These are phyloP conservation scores for Folsomia candida DNA, from an alignment of 2,888 invertebrate species.

Conservation along the genomic window DNA sequence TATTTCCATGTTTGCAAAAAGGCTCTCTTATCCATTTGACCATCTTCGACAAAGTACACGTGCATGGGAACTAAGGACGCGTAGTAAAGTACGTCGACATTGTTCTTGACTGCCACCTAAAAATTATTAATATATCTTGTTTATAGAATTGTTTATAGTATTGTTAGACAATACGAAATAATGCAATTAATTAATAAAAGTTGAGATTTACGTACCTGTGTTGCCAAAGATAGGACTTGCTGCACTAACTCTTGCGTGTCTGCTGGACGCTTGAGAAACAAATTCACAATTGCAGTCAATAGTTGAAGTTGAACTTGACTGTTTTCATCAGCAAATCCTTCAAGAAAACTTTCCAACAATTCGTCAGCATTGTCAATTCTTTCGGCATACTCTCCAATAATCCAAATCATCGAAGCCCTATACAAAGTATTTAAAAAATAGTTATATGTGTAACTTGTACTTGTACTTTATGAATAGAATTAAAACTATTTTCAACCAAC, in stretches of 20 bases:
- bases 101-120: constrained; percentile 95
- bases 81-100: constrained; percentile 97
- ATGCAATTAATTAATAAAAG: too few species aligned
- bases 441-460: not conserved
- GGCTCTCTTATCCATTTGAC: constrained; percentile 93
- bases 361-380: constrained; percentile 99
- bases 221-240: constrained; percentile 62
- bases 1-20: constrained; percentile 99
- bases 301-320: constrained; percentile 95
- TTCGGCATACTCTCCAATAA: constrained; percentile 94
- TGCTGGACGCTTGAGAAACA: constrained; percentile 95
- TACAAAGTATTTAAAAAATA: constrained; percentile 14
- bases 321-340: constrained; percentile 96
- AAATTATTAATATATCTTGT: constrained; percentile 46
- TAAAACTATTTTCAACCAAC: constrained; percentile 47
- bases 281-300: constrained; percentile 95
- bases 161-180: not conserved
- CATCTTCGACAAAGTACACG: constrained; percentile 91
- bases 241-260: constrained; percentile 98
- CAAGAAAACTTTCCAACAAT: constrained; percentile 92
- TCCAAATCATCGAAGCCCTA: constrained; percentile 91
- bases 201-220: constrained; percentile 57
- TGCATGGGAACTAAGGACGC: constrained; percentile 90
- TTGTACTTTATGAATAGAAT: not conserved
- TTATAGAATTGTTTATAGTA: not conserved